Conservation (phyloP, 35 echinoderm and acorn worm species). For the Eucidaris tribuloides region DNA sequence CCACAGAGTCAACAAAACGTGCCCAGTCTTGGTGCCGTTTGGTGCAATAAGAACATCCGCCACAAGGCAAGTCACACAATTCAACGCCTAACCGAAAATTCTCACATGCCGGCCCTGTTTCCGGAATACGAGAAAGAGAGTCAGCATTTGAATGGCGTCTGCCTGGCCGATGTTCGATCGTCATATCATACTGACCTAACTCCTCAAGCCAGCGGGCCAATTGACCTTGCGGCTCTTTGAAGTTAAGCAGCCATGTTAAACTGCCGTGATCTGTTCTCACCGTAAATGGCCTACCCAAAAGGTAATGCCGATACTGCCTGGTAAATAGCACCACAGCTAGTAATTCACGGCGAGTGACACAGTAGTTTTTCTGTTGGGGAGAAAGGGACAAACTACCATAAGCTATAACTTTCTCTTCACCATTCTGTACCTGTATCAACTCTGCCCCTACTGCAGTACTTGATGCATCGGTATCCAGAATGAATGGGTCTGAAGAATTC, state of each 20-base stretch:
- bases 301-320: slow-evolving; percentile 46
- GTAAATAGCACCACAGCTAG: slow-evolving; percentile 35
- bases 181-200: slow-evolving; percentile 39
- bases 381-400: slow-evolving; percentile 37
- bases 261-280: slow-evolving; percentile 62
- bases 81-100: not conserved
- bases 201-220: slow-evolving; percentile 45
- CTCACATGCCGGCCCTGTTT: not conserved
- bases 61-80: slow-evolving; percentile 32
- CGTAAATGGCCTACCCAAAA: slow-evolving; percentile 13
- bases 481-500: no score
- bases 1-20: no score
- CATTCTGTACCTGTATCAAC: slow-evolving; percentile 9
- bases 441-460: slow-evolving; percentile 12
- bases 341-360: slow-evolving; percentile 42
- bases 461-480: slow-evolving; percentile 23
- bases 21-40: no score
- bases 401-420: slow-evolving; percentile 20
- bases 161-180: slow-evolving; percentile 33
- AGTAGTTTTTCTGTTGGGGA: slow-evolving; percentile 18
- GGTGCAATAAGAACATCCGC: no score
- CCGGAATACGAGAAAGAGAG: slow-evolving; percentile 21
- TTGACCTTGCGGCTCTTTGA: slow-evolving; percentile 47
- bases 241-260: slow-evolving; percentile 39
- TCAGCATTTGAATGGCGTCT: slow-evolving; percentile 27